These are phyloP conservation scores for Lethenteron reissneri DNA, from an alignment of 2,113 vertebrate species.

Conservation along the genomic window DNA sequence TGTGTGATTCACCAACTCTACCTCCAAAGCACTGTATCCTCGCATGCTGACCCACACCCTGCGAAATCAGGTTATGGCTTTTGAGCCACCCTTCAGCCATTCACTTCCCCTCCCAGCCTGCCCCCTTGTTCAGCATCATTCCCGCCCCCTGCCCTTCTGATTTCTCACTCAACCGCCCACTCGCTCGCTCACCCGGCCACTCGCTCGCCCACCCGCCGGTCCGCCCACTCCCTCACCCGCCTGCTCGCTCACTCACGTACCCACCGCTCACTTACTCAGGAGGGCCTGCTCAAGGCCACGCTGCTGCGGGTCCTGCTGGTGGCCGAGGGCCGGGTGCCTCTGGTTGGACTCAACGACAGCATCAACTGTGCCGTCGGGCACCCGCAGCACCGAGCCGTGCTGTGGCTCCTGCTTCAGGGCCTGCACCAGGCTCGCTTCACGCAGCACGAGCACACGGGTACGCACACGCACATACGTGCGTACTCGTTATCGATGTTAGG, in stretches of 20 bases:
- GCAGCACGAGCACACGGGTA: slow-evolving; percentile 47
- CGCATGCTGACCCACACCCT: no score
- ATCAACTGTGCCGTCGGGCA: slow-evolving; percentile 24
- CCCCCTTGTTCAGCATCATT: not conserved
- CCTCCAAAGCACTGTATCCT: no score
- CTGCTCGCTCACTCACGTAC: slow-evolving; percentile 6
- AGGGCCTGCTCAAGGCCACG: slow-evolving; percentile 39
- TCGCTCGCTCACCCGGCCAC: not conserved
- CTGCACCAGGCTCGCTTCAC: slow-evolving; percentile 54
- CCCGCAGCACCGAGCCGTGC: slow-evolving; percentile 21
- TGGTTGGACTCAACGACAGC: slow-evolving; percentile 35
- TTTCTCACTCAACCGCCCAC: no score
- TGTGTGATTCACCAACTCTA: no score
- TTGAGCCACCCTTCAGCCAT: no score
- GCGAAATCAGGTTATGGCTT: no score
- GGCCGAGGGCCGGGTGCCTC: slow-evolving; percentile 51
- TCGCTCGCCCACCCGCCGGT: not conserved
- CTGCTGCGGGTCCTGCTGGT: slow-evolving; percentile 43
- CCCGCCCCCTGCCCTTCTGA: not conserved
- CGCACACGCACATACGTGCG: not conserved
- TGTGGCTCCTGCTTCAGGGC: slow-evolving; percentile 48
- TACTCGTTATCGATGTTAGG: not conserved
- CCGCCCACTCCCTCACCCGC: slow-evolving; percentile 1
- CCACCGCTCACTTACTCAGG: slow-evolving; percentile 23
- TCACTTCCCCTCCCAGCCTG: no score